A percentile compares a stretch with the other conserved stretches of the same genome.
phyloP scores from a whole-genome alignment of 2,797 vertebrate species.

The Spea hammondii region DNA sequence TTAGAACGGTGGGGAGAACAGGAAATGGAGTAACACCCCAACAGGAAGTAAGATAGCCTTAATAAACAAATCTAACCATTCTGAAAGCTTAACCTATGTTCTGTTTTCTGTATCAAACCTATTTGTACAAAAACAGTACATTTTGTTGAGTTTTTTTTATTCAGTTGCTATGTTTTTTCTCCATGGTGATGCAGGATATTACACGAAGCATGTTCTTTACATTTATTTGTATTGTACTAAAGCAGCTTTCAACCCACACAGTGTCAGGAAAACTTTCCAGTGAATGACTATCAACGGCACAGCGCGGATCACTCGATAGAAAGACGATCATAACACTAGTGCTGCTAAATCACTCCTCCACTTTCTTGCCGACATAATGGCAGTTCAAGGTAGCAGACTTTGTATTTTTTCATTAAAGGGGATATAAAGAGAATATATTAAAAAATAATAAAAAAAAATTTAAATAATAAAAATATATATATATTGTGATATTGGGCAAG shows the following conservation, averaged over 20 bases:
- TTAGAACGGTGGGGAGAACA: too few relatives aligned
- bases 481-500: too few relatives aligned
- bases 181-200: background rate
- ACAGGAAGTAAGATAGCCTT: too few relatives aligned
- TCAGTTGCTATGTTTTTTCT: background rate
- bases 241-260: slow-evolving; percentile 41
- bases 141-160: background rate
- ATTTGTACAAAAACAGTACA: background rate
- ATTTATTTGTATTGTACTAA: slow-evolving; percentile 7
- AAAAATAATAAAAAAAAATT: background rate
- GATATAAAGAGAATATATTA: background rate
- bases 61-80: too few relatives aligned
- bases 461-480: too few relatives aligned
- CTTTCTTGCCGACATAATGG: slow-evolving; percentile 10
- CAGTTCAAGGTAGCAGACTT: background rate
- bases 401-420: background rate
- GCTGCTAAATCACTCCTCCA: slow-evolving; percentile 7
- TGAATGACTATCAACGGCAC: slow-evolving; percentile 18
- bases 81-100: too few relatives aligned
- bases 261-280: slow-evolving; percentile 36
- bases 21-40: too few relatives aligned
- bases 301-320: slow-evolving; percentile 1
- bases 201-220: background rate
- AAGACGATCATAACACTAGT: background rate
- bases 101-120: too few relatives aligned